These are phyloP conservation scores for Melieria picta DNA, from an alignment of 2,888 invertebrate species.

Conservation along the genomic window DNA sequence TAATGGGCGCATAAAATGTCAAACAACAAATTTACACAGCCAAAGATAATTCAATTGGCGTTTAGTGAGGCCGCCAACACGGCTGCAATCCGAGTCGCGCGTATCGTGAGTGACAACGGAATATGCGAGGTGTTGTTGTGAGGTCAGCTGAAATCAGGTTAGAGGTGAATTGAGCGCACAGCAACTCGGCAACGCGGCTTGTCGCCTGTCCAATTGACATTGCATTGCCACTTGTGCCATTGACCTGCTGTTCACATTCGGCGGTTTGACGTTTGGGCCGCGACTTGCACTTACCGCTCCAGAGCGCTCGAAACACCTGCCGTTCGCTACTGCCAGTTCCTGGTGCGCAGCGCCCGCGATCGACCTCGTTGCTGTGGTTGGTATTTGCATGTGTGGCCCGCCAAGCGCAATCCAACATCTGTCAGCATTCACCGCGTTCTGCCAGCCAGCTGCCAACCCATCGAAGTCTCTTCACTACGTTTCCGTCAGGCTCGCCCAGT, in stretches of 20 bases:
- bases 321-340: neutral
- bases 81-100: slow-evolving; percentile 2
- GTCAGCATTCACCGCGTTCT: slow-evolving; percentile 49
- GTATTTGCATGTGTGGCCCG: slow-evolving; percentile 54
- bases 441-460: slow-evolving; percentile 13
- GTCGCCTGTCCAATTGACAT: neutral
- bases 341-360: neutral
- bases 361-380: slow-evolving; percentile 26
- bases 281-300: slow-evolving; percentile 15
- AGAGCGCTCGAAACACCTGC: neutral
- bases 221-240: slow-evolving; percentile 13
- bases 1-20: slow-evolving; percentile 31
- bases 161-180: neutral
- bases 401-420: slow-evolving; percentile 56
- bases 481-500: slow-evolving; percentile 14
- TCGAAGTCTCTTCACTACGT: neutral
- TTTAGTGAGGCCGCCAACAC: neutral
- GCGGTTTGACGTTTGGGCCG: slow-evolving; percentile 18
- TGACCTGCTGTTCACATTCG: slow-evolving; percentile 37
- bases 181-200: slow-evolving; percentile 2
- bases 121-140: neutral
- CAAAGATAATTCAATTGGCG: slow-evolving; percentile 30
- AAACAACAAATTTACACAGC: slow-evolving; percentile 25
- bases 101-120: slow-evolving; percentile 3
- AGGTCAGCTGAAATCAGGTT: neutral